A percentile compares a stretch with the other conserved stretches of the same genome.
Evolutionary conservation across 1,140 invertebrate genomes (phyloP).

Genomic region (Zaprionus davidi): DNA sequence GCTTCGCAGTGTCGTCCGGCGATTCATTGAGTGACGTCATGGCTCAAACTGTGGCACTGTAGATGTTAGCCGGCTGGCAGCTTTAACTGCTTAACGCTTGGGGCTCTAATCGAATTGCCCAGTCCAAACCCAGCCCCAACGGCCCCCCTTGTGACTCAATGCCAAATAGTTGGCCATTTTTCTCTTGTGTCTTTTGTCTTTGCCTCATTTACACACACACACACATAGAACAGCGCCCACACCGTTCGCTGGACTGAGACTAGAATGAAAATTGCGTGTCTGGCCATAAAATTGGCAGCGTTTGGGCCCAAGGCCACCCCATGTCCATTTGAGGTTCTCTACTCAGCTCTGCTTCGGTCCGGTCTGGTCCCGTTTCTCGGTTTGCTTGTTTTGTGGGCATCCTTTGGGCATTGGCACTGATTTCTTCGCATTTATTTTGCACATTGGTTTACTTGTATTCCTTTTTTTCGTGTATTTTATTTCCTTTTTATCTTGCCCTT

Average conservation of each 20-base stretch:
- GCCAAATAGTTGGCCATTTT: constrained; percentile 78
- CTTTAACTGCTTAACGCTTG: constrained; percentile 70
- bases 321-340: constrained; percentile 56
- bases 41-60: constrained; percentile 30
- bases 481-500: constrained; percentile 23
- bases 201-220: constrained; percentile 65
- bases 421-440: constrained; percentile 76
- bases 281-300: constrained; percentile 73
- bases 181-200: constrained; percentile 53
- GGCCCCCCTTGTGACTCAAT: constrained; percentile 63
- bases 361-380: constrained; percentile 10
- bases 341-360: background rate
- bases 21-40: constrained; percentile 53
- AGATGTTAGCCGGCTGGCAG: constrained; percentile 23
- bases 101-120: constrained; percentile 73
- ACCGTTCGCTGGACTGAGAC: constrained; percentile 26
- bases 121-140: constrained; percentile 17
- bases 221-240: constrained; percentile 46
- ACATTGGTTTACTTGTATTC: constrained; percentile 61
- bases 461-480: background rate
- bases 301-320: constrained; percentile 57
- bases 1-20: constrained; percentile 40
- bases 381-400: constrained; percentile 58
- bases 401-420: constrained; percentile 77
- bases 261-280: constrained; percentile 74